Evolutionary conservation across 2,113 vertebrate species (phyloP), one percentile per base, ranked within the genome.

Genomic region (Podilymbus podiceps): DNA sequence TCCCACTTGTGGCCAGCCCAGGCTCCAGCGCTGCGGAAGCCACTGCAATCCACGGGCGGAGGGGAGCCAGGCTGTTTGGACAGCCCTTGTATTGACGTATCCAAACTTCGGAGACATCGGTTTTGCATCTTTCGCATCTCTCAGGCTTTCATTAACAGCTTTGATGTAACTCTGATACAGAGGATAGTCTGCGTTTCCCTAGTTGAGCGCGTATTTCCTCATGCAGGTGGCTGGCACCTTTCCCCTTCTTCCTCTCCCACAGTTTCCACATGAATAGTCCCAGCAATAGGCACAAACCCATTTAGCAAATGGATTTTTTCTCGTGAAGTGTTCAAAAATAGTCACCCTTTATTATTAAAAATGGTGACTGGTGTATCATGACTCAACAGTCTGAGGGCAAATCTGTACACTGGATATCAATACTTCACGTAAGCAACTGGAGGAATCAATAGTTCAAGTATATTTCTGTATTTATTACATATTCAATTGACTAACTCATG

Each of bases 271-370:
- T 22, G 72, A 95, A 82, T 24, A 72, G 47, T 4, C 83, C 93
- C 68, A 56, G 93, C 66, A 69, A 78, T 22, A 71, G 1, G 1
- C 89, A 52, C 73, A 85, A 52, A 60, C 72, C 86, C 96, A 92
- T 93, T 96, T 94, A 97, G 95, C 94, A 92, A 80, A 94, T 94
- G 86, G 90, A 95, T 94, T 90, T 94, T 93, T 86, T 53, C 77
- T 64, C 4, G 64, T 59, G 46, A 92, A 89, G 73, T 76, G 86
- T 24, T 96, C 88, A 95, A 52, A 95, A 96, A 92, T 25, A 96
- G 90, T 87, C 84, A 28, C 73, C 42, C 55, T 87, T 85, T 64
- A 38, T 88, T 88, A 66, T 71, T 85, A 91, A 85, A 71, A 72
- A 79, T 30, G 83, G 79, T 88, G 90, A 83, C 83, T 85, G 84